Percentiles rank a stretch among this genome's conserved stretches.
Conservation (phyloP, 2,113 vertebrate genomes). For the Lophochroa leadbeateri region DNA sequence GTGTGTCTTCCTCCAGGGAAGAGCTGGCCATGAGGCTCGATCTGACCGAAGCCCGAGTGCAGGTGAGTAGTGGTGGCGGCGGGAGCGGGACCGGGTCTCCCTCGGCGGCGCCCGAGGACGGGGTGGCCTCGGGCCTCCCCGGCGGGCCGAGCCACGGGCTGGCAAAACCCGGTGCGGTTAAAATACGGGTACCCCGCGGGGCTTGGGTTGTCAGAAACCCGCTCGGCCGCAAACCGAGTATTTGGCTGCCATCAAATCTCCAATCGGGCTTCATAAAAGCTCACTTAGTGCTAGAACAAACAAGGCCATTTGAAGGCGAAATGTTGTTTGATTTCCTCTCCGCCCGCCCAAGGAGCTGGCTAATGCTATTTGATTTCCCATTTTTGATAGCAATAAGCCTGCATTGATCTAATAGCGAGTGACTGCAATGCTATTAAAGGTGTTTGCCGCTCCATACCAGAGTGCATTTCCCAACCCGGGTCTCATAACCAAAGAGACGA, state of each 20-base stretch:
- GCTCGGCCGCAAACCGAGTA: slow-evolving; percentile 77
- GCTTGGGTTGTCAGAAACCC: slow-evolving; percentile 72
- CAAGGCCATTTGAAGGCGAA: slow-evolving; percentile 87
- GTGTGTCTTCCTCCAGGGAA: slow-evolving; percentile 85
- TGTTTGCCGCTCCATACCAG: slow-evolving; percentile 87
- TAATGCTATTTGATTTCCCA: slow-evolving; percentile 99
- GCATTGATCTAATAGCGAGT: slow-evolving; percentile 97
- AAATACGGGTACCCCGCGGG: slow-evolving; percentile 61
- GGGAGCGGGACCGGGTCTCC: not conserved
- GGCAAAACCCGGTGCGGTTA: slow-evolving; percentile 16
- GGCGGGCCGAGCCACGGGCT: not conserved
- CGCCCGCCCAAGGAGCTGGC: slow-evolving; percentile 79
- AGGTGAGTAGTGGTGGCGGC: slow-evolving; percentile 81
- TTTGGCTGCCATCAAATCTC: slow-evolving; percentile 92
- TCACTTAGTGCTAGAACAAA: slow-evolving; percentile 96
- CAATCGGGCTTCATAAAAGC: slow-evolving; percentile 92
- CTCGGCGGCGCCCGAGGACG: not conserved
- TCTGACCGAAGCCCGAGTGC: slow-evolving; percentile 95
- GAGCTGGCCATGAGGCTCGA: slow-evolving; percentile 98
- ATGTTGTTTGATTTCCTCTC: slow-evolving; percentile 93
- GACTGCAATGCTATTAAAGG: slow-evolving; percentile 98
- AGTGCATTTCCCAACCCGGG: slow-evolving; percentile 91
- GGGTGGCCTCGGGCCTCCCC: not conserved
- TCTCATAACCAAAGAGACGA: slow-evolving; percentile 97
- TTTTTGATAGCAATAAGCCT: slow-evolving; percentile 97